phyloP scores from a whole-genome alignment of 2,797 vertebrate genomes.

The Synaphobranchus kaupii region DNA sequence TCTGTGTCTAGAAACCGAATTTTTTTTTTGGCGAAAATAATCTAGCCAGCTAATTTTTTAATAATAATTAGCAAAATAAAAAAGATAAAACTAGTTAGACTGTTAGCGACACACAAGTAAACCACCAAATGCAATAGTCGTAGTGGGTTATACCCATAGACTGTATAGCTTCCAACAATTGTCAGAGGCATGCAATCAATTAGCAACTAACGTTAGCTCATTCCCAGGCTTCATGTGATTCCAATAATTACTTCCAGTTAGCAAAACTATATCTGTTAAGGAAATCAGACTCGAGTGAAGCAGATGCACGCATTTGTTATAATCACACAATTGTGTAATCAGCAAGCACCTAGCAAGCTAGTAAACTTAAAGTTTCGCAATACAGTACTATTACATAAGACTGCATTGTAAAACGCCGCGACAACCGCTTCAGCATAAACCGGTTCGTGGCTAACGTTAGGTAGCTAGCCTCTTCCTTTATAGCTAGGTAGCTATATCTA shows the following conservation, averaged over 20 bases:
- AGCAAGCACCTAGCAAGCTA: conserved; percentile 1
- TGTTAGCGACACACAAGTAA: background rate
- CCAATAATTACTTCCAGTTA: conserved; percentile 23
- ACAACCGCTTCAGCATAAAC: conserved; percentile 14
- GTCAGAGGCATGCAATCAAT: conserved; percentile 21
- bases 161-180: conserved; percentile 7
- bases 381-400: conserved; percentile 65
- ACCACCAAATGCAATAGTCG: background rate
- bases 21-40: background rate
- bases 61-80: background rate
- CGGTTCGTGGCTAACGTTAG: background rate
- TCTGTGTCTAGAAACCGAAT: background rate
- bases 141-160: background rate
- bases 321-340: background rate
- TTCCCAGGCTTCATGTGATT: background rate
- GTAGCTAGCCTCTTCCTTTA: background rate
- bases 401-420: conserved; percentile 32
- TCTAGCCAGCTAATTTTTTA: background rate
- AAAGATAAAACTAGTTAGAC: background rate
- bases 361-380: conserved; percentile 66
- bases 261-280: conserved; percentile 12
- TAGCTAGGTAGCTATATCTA: background rate
- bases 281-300: background rate
- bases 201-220: background rate
- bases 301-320: conserved; percentile 2